Percentiles rank a stretch among this genome's conserved stretches.
phyloP scores from a whole-genome alignment of 1,140 invertebrate species.

The Sipha flava region DNA sequence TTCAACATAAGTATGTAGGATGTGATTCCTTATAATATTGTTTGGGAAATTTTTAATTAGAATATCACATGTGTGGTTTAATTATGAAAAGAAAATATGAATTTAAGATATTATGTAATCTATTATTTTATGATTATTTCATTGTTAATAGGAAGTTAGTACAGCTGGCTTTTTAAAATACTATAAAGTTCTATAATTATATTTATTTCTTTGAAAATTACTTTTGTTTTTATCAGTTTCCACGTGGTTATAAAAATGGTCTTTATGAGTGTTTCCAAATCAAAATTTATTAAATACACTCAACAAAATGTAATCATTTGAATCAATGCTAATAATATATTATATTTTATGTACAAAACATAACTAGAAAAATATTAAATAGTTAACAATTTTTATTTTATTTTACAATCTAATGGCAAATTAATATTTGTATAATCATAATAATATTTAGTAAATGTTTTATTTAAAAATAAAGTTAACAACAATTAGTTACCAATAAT shows the following conservation, averaged over 20 bases:
- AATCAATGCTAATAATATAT: conserved; percentile 4
- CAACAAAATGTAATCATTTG: background rate
- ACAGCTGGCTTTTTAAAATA: too few species aligned
- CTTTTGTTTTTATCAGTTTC: background rate
- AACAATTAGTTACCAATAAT: conserved; percentile 10
- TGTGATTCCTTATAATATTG: too few species aligned
- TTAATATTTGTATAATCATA: conserved; percentile 20
- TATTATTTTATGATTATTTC: too few species aligned
- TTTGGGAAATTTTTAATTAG: too few species aligned
- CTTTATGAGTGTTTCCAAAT: background rate
- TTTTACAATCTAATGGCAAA: conserved; percentile 30
- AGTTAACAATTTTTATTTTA: conserved; percentile 19
- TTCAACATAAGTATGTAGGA: too few species aligned
- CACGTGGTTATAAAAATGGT: background rate
- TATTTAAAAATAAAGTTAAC: conserved; percentile 4
- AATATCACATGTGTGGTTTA: too few species aligned
- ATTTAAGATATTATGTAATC: too few species aligned
- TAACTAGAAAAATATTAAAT: conserved; percentile 30
- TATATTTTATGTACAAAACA: conserved; percentile 28
- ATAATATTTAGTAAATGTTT: background rate
- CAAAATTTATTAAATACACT: background rate
- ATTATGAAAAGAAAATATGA: too few species aligned
- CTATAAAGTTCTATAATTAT: too few species aligned
- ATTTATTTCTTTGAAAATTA: too few species aligned
- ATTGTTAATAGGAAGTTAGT: too few species aligned